Percentiles rank a stretch among this genome's conserved stretches.
Conservation (phyloP, 2,888 invertebrate species). For the Agapostemon virescens region DNA sequence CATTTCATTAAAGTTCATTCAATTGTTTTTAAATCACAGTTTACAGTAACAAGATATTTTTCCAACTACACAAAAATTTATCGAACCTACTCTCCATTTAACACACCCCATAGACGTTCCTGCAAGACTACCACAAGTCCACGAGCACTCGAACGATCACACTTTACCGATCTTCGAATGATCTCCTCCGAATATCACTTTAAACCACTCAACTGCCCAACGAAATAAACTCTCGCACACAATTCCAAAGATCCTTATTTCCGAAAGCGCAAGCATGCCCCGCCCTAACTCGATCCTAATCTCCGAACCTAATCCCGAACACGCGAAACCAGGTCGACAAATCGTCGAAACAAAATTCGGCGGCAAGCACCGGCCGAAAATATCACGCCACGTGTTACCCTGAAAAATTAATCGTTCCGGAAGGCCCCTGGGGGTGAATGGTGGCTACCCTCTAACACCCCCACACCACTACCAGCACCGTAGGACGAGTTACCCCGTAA, state of each 20-base stretch:
- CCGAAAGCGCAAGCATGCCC: background rate
- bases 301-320: background rate
- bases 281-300: background rate
- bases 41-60: no score
- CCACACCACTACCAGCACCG: conserved; percentile 6
- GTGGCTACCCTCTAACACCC: conserved; percentile 22
- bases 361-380: conserved; percentile 44
- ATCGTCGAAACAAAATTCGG: conserved; percentile 23
- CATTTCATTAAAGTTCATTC: no score
- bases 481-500: conserved; percentile 69
- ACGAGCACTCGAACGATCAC: no score
- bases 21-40: no score
- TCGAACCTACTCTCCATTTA: no score
- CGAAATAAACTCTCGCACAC: no score
- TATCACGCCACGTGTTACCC: conserved; percentile 63
- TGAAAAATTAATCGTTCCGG: conserved; percentile 74
- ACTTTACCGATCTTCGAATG: no score
- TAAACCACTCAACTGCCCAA: no score
- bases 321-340: conserved; percentile 13
- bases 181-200: no score
- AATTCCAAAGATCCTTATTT: background rate
- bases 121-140: no score
- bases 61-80: no score
- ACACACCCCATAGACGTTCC: no score
- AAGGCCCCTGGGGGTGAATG: conserved; percentile 37